phyloP scores from a whole-genome alignment of 92 coral and sea anemone species.

The Chrysogorgia sp. region DNA sequence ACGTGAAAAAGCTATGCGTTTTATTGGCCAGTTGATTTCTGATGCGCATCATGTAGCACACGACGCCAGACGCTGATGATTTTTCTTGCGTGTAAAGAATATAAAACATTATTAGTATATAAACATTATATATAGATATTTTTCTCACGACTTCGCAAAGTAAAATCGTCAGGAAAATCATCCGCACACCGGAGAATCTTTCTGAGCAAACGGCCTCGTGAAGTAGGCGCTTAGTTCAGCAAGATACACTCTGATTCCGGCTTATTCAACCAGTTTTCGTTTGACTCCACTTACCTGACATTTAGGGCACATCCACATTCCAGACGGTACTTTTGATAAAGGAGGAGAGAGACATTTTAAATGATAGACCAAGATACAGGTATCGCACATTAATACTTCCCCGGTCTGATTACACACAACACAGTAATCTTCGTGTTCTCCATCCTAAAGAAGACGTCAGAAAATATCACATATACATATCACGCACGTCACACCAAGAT shows the following conservation, averaged over 20 bases:
- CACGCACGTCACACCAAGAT: no score
- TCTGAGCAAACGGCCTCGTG: no score
- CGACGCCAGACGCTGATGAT: no score
- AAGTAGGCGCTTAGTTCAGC: neutral
- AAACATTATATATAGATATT: no score
- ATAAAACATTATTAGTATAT: no score
- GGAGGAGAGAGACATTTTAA: slow-evolving; percentile 90
- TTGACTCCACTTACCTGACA: slow-evolving; percentile 71
- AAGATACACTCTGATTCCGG: neutral
- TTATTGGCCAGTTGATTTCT: neutral
- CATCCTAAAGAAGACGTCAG: slow-evolving; percentile 57
- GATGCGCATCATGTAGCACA: no score
- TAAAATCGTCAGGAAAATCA: neutral
- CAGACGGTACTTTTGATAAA: slow-evolving; percentile 78
- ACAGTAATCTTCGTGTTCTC: slow-evolving; percentile 83
- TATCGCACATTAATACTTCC: slow-evolving; percentile 90
- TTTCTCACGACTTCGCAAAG: no score
- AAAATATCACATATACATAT: no score
- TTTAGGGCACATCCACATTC: slow-evolving; percentile 98
- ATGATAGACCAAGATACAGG: slow-evolving; percentile 92
- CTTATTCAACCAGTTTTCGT: neutral
- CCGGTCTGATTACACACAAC: slow-evolving; percentile 83
- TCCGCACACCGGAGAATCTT: neutral
- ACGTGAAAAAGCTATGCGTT: neutral
- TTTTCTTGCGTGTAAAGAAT: no score